Conservation (phyloP, 2,797 vertebrate genomes). For the Pseudochromis fuscus region DNA sequence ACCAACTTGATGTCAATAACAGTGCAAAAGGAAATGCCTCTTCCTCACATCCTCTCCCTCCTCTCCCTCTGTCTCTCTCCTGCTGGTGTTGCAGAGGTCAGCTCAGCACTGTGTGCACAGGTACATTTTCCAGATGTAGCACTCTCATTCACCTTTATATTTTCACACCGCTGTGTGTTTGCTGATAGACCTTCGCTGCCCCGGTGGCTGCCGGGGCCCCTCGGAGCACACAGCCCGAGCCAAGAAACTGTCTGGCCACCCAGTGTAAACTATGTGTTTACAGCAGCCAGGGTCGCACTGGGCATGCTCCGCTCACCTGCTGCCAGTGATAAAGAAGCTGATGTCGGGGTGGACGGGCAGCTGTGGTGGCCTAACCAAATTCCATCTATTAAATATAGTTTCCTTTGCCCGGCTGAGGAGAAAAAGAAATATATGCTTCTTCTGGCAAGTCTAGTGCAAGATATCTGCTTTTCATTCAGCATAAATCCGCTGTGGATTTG, state of each 20-base stretch:
- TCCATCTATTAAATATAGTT: neutral
- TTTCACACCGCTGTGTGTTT: constrained; percentile 65
- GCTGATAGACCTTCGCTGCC: constrained; percentile 50
- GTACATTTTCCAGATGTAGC: constrained; percentile 68
- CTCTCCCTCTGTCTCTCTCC: neutral
- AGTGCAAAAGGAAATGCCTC: constrained; percentile 50
- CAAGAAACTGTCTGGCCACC: constrained; percentile 75
- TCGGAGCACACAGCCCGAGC: constrained; percentile 50
- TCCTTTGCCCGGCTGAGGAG: neutral
- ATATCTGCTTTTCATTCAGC: constrained; percentile 58
- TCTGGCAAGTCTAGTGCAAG: constrained; percentile 23
- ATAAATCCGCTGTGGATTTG: constrained; percentile 44
- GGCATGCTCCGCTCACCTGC: constrained; percentile 68
- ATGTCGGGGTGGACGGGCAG: constrained; percentile 18
- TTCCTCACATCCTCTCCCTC: neutral
- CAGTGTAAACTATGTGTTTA: constrained; percentile 83
- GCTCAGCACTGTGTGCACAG: constrained; percentile 35
- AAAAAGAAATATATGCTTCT: constrained; percentile 23
- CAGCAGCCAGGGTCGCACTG: constrained; percentile 69
- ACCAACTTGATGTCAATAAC: constrained; percentile 47
- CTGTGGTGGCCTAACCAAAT: constrained; percentile 12
- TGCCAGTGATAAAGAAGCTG: constrained; percentile 60
- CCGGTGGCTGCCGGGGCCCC: constrained; percentile 58
- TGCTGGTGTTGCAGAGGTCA: constrained; percentile 47
- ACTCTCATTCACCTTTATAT: constrained; percentile 45